Base-by-base conservation (phyloP, 2,888 invertebrate species). In the Aelia acuminata region DNA sequence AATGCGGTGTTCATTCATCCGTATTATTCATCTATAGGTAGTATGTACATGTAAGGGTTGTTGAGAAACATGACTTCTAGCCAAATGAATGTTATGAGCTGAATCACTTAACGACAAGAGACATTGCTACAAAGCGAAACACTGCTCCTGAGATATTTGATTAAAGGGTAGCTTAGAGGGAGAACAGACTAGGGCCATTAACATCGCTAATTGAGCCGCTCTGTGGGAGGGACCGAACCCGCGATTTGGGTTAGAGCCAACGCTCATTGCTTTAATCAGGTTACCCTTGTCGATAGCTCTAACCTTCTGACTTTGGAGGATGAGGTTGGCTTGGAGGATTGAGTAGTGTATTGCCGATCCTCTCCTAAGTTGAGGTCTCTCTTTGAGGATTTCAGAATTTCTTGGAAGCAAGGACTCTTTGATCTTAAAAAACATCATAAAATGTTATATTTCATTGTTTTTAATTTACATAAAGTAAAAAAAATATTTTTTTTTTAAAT, bases 121-220 rank as follows among this genome's bases (percentile, higher is more conserved):
- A 35, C 31, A 63, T 3, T 31, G 3, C 15, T 13, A 70, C 63
- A 70, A 35, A 70, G 63, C 63, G 63, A 70, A 31, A 70, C 63
- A 70, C 63, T 35, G 63, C 35, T 70, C 80, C 43, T 8, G 13
- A 18, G 22, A 43, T 43, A 80, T 39, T 47, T 80, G 80, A 80
- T 80, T 80, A 80, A 80, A n/a, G 43, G 15, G 43, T 43, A 47
- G n/a, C 80, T 47, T 35, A 70, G 63, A 3, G 26, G 35, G 31
- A 70, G 15, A 35, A 31, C 63, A 70, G n/a, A n/a, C 43, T 80
- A 80, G 43, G 43, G 1, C 80, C n/a, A 80, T 80, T 80, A 80
- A 80, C 80, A 80, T 80, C 43, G 43, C 80, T 80, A 80, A 80
- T 80, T 80, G 80, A n/a, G 80, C 43, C 22, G 80, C 3, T 22